Evolutionary conservation across 1,140 invertebrate species (phyloP), one percentile per base, ranked within the genome.

Genomic region (Belonocnema kinseyi): DNA sequence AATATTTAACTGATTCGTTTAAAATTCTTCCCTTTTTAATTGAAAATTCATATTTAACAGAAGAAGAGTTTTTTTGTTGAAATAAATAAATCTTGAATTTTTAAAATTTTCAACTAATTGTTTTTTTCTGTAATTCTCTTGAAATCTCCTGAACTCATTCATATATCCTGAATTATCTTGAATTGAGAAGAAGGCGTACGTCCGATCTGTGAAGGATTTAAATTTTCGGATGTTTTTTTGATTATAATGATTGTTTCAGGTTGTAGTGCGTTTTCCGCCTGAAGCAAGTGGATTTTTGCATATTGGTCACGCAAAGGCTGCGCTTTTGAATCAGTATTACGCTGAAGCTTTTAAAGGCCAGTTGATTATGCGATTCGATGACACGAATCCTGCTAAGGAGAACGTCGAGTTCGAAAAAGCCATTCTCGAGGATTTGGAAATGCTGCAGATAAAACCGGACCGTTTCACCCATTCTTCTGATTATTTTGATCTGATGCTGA

Each of bases 361-460:
- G 88, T 93, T 99, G 0, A 97, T 99, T 73, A 98, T 99, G 97
- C 93, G 99, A 83, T 99, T 99, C 92, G 99, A 99, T 93, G 99
- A 99, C 88, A 99, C 99, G 10, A 99, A 99, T 92, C 99, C 99
- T 51, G 98, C 98, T 6, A 99, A 99, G 89, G 99, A 99, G 89
- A 98, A 98, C 88, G 96, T 96, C n/a, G 96, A 99, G 84, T 99
- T 99, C 93, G 99, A 99, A 90, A 94, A 98, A 92, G 98, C 99
- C 0, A 99, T 99, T 84, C 91, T 99, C 21, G 96, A 99, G 91
- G 99, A 99, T 92, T 93, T 99, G 13, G 93, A 95, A 84, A 93
- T 99, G 93, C 89, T 99, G 58, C 93, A 99, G 86, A 96, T 99
- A 71, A 96, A 98, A 83, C 97, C 97, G 3, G 97, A 99, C 91